A percentile compares a stretch with the other conserved stretches of the same genome.
Conservation (phyloP, 2,113 vertebrate species). For the Plotosus lineatus region DNA sequence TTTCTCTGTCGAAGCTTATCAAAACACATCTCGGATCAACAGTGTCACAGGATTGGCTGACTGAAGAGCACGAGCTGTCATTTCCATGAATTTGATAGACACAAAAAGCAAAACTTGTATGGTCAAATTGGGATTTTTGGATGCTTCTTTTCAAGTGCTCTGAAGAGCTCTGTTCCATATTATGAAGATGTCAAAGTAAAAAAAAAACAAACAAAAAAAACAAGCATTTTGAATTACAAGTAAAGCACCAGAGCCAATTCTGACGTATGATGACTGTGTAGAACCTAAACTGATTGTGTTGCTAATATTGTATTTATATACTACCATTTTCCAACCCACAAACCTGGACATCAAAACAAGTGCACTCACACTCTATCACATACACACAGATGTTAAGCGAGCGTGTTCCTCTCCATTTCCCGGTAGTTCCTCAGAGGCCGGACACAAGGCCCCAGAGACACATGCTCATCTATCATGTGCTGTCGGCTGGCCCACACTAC, state of each 20-base stretch:
- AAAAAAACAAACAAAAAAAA: not conserved
- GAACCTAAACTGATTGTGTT: not conserved
- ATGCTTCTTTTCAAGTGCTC: not conserved
- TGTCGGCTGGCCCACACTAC: constrained; percentile 44
- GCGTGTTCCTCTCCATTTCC: constrained; percentile 49
- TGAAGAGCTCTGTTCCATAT: not conserved
- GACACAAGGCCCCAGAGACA: constrained; percentile 48
- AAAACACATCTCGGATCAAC: constrained; percentile 23
- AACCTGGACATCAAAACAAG: not conserved
- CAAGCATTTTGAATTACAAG: not conserved
- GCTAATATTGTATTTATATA: not conserved
- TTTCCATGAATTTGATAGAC: not conserved
- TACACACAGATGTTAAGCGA: constrained; percentile 55
- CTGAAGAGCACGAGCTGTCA: constrained; percentile 13
- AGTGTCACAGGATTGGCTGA: not conserved
- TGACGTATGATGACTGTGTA: not conserved
- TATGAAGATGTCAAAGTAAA: not conserved
- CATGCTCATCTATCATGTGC: constrained; percentile 55
- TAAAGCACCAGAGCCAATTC: not conserved
- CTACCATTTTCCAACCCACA: not conserved
- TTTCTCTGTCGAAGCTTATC: constrained; percentile 22
- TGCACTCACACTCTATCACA: not conserved
- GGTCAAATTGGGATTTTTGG: not conserved
- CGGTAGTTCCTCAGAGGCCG: constrained; percentile 42
- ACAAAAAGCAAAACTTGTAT: not conserved